These are phyloP conservation scores for Drosophila seguyi DNA, from an alignment of 1,140 invertebrate species.

Conservation along the genomic window DNA sequence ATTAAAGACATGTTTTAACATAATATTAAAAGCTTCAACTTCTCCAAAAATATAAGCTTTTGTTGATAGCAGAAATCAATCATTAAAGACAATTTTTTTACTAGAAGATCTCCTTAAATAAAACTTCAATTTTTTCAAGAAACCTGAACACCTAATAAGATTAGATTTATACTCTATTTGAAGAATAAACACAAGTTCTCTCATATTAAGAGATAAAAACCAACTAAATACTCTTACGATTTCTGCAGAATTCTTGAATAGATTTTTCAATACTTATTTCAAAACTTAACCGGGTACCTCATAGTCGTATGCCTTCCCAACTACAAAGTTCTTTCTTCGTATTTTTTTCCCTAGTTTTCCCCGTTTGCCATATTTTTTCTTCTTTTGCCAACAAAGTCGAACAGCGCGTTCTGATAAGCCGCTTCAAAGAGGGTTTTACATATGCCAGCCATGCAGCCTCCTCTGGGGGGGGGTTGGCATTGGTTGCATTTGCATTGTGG, in stretches of 20 bases:
- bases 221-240: too few species aligned
- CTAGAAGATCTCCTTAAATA: fast-evolving
- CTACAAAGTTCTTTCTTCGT: conserved; percentile 2
- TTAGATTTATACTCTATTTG: too few species aligned
- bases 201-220: neutral
- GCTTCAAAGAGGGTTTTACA: conserved; percentile 80
- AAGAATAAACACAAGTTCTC: too few species aligned
- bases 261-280: neutral
- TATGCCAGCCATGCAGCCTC: conserved; percentile 60
- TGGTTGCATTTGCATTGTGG: conserved; percentile 47
- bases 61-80: too few species aligned
- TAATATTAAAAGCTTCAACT: too few species aligned
- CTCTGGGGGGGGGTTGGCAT: conserved; percentile 14
- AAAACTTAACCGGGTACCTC: neutral
- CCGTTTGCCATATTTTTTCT: conserved; percentile 34
- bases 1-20: too few species aligned
- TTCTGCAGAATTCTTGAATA: neutral
- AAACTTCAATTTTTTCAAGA: neutral
- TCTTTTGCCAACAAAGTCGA: conserved; percentile 60
- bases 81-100: neutral
- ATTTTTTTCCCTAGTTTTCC: neutral
- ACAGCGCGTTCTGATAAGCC: conserved; percentile 68
- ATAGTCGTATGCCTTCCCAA: neutral
- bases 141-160: neutral
- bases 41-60: too few species aligned